Evolutionary conservation across 1,140 invertebrate genomes (phyloP).

Genomic region (Ruditapes philippinarum): DNA sequence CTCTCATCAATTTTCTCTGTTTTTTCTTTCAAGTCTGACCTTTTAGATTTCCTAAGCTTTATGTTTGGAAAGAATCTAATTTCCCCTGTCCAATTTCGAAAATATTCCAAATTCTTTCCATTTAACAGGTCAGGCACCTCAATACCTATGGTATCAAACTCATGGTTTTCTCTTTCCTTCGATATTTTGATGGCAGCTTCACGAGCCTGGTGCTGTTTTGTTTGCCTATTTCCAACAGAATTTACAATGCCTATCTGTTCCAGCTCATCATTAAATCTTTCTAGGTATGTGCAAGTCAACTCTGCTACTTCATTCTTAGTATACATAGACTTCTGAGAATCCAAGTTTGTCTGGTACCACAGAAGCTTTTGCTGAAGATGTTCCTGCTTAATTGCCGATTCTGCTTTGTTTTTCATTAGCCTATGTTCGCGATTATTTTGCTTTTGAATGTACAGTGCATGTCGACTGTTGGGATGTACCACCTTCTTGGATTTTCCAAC

Average conservation of each 20-base stretch:
- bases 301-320: slow-evolving; percentile 76
- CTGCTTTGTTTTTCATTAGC: slow-evolving; percentile 67
- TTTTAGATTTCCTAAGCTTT: slow-evolving; percentile 75
- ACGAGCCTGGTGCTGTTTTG: slow-evolving; percentile 76
- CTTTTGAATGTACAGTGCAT: slow-evolving; percentile 75
- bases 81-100: slow-evolving; percentile 80
- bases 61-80: slow-evolving; percentile 78
- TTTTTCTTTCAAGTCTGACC: slow-evolving; percentile 68
- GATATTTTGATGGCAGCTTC: slow-evolving; percentile 79
- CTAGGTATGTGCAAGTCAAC: slow-evolving; percentile 71
- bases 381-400: slow-evolving; percentile 74
- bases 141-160: slow-evolving; percentile 78
- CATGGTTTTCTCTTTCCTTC: slow-evolving; percentile 75
- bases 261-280: slow-evolving; percentile 81
- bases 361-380: slow-evolving; percentile 77
- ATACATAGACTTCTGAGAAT: slow-evolving; percentile 71
- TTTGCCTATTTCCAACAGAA: slow-evolving; percentile 75
- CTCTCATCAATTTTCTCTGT: slow-evolving; percentile 25
- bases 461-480: slow-evolving; percentile 83
- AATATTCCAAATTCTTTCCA: slow-evolving; percentile 73
- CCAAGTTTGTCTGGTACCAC: slow-evolving; percentile 77
- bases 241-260: slow-evolving; percentile 83
- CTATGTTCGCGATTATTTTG: slow-evolving; percentile 70
- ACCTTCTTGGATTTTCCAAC: slow-evolving; percentile 75
- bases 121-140: slow-evolving; percentile 83